A percentile compares a stretch with the other conserved stretches of the same genome.
Evolutionary conservation across 2,888 invertebrate species (phyloP).

Genomic region (Seira sanloemensis): DNA sequence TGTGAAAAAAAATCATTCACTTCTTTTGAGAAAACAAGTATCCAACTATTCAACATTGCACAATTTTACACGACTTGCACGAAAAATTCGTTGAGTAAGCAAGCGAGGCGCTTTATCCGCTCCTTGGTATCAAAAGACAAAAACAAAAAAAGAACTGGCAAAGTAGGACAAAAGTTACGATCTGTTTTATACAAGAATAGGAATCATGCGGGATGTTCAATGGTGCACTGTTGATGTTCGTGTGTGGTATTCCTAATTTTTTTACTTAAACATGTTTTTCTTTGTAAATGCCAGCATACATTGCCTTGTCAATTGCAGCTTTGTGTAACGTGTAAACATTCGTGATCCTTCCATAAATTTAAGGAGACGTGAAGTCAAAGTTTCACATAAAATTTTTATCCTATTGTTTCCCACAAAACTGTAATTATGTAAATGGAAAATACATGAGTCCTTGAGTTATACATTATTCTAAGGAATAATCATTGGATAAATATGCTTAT

Average conservation of each 20-base stretch:
- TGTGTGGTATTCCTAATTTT: constrained; percentile 55
- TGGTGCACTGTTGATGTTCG: constrained; percentile 47
- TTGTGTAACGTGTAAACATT: neutral
- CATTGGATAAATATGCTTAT: neutral
- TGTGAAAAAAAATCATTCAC: constrained; percentile 24
- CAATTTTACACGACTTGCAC: too few species aligned
- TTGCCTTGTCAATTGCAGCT: neutral
- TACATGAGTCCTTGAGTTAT: neutral
- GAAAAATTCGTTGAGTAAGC: constrained; percentile 48
- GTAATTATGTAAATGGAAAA: constrained; percentile 49
- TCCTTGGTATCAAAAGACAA: too few species aligned
- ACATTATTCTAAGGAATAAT: neutral
- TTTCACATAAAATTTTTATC: neutral
- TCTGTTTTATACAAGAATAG: neutral
- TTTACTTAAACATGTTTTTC: neutral
- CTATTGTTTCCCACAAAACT: constrained; percentile 35
- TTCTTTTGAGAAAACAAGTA: constrained; percentile 2
- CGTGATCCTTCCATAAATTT: neutral
- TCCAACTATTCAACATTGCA: constrained; percentile 51
- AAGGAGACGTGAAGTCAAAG: neutral
- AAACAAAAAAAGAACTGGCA: neutral
- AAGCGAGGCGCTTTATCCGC: constrained; percentile 20
- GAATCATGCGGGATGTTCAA: constrained; percentile 47
- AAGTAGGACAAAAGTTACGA: constrained; percentile 41
- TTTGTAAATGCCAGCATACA: neutral